phyloP scores from a whole-genome alignment of 2,888 invertebrate species.

The Leistus spinibarbis region DNA sequence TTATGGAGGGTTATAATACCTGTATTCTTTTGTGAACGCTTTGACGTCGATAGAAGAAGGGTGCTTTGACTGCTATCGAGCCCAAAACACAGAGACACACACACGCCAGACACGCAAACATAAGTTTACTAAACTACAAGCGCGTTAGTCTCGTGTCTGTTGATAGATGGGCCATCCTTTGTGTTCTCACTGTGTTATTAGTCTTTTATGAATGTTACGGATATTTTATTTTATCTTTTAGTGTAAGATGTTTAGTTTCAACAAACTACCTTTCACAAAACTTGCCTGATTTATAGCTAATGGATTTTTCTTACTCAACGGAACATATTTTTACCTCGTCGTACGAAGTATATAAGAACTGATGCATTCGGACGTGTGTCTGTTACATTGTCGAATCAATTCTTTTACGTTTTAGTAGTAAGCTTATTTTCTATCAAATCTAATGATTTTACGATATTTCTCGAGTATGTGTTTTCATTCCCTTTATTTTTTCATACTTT shows the following conservation, averaged over 20 bases:
- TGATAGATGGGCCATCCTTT: conserved; percentile 29
- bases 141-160: too few species aligned
- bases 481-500: too few species aligned
- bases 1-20: not conserved
- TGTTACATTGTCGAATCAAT: too few species aligned
- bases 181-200: conserved; percentile 20
- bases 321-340: not conserved
- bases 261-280: conserved; percentile 27
- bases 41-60: not conserved
- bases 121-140: too few species aligned
- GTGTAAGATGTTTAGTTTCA: conserved; percentile 30
- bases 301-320: conserved; percentile 5
- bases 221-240: conserved; percentile 33
- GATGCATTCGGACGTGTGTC: too few species aligned
- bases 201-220: conserved; percentile 37
- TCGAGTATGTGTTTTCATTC: too few species aligned
- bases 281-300: conserved; percentile 21
- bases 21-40: not conserved
- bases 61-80: not conserved
- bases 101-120: not conserved
- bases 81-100: not conserved
- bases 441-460: too few species aligned
- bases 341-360: too few species aligned
- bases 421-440: too few species aligned
- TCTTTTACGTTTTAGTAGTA: too few species aligned